Conservation (phyloP, 37 sponge, comb jelly and placozoan genomes). For the Amphimedon queenslandica region DNA sequence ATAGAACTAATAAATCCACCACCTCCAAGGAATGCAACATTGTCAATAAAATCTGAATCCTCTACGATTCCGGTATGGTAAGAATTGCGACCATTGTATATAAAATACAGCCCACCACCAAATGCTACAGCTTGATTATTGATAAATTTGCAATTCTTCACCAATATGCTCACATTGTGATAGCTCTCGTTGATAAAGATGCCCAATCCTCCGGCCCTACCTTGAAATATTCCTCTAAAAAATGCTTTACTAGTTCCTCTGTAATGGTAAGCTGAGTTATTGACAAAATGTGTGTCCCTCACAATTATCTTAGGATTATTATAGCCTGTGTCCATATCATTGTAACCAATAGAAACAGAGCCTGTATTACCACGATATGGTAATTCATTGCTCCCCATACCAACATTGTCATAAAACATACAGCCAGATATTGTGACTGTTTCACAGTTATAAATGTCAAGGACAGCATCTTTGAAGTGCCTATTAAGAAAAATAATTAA, state of each 20-base stretch:
- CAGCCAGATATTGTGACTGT: slow-evolving; percentile 26
- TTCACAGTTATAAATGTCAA: slow-evolving; percentile 62
- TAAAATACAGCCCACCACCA: slow-evolving; percentile 56
- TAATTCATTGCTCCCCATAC: slow-evolving; percentile 8
- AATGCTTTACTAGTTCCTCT: slow-evolving; percentile 27
- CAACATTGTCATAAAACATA: slow-evolving; percentile 32
- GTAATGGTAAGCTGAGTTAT: slow-evolving; percentile 27
- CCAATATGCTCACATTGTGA: slow-evolving; percentile 17
- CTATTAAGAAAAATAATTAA: slow-evolving; percentile 12
- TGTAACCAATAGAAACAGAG: slow-evolving; percentile 49
- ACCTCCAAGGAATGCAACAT: slow-evolving; percentile 30
- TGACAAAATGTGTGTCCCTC: slow-evolving; percentile 11
- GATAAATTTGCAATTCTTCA: slow-evolving; percentile 21
- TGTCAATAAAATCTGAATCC: slow-evolving; percentile 13
- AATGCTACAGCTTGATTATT: slow-evolving; percentile 45
- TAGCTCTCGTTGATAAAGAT: slow-evolving; percentile 36
- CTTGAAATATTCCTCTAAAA: slow-evolving; percentile 37
- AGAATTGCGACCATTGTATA: neutral
- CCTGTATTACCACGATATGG: slow-evolving; percentile 51
- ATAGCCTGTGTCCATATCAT: slow-evolving; percentile 1
- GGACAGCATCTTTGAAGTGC: slow-evolving; percentile 45
- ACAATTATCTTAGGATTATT: slow-evolving; percentile 1
- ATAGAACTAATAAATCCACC: slow-evolving; percentile 24
- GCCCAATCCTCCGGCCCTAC: slow-evolving; percentile 61
- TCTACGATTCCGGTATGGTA: neutral